Conservation (phyloP, 2,113 vertebrate species). For the Phoenicopterus ruber region DNA sequence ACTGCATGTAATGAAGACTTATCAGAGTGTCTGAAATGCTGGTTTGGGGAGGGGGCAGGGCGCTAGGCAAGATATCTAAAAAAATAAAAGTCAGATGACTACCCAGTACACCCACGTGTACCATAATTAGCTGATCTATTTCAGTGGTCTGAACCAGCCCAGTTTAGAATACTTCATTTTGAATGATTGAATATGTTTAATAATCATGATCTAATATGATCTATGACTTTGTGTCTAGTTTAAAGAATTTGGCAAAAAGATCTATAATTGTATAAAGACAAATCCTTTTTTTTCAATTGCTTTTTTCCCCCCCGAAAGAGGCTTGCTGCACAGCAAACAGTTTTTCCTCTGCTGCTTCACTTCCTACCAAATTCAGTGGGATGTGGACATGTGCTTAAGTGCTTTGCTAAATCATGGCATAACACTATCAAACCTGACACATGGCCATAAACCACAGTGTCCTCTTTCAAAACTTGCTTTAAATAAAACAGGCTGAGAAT, state of each 20-base stretch:
- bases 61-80: background rate
- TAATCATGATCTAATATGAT: fast-evolving
- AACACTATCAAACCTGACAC: slow-evolving; percentile 46
- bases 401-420: slow-evolving; percentile 56
- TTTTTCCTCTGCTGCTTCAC: background rate
- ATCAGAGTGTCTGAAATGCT: background rate
- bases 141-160: slow-evolving; percentile 30
- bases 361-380: slow-evolving; percentile 38
- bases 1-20: background rate
- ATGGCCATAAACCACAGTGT: slow-evolving; percentile 33
- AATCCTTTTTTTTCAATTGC: background rate
- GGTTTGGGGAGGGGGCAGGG: slow-evolving; percentile 17
- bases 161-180: background rate
- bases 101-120: slow-evolving; percentile 22
- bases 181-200: background rate
- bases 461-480: slow-evolving; percentile 12
- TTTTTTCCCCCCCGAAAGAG: background rate
- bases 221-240: background rate
- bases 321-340: background rate
- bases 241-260: background rate
- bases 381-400: slow-evolving; percentile 28
- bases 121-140: slow-evolving; percentile 59
- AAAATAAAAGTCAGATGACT: slow-evolving; percentile 52
- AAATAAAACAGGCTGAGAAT: slow-evolving; percentile 6
- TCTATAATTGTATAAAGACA: background rate